These are phyloP conservation scores for Pardalotus punctatus DNA, from an alignment of 2,113 vertebrate species.

Conservation along the genomic window DNA sequence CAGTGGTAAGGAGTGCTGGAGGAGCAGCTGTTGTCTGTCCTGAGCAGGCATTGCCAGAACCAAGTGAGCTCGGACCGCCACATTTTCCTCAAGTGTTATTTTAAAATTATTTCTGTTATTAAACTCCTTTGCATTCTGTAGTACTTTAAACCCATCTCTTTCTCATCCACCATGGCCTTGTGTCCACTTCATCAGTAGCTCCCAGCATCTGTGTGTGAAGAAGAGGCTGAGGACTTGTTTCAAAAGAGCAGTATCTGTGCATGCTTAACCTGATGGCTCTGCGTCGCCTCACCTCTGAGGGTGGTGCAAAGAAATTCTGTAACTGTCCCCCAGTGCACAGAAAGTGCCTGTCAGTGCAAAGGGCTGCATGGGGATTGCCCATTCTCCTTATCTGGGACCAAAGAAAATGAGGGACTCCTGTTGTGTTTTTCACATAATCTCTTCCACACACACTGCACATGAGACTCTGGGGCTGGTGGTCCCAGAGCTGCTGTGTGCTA, in stretches of 20 bases:
- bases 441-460: neutral
- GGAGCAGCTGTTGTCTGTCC: neutral
- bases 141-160: neutral
- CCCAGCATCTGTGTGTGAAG: neutral
- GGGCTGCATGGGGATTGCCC: neutral
- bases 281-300: neutral
- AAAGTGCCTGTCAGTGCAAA: neutral
- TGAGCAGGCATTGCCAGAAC: neutral
- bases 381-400: neutral
- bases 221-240: neutral
- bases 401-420: accelerated
- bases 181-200: neutral
- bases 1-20: neutral
- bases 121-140: neutral
- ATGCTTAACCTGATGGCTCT: neutral
- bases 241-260: neutral
- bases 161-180: neutral
- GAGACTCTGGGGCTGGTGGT: neutral
- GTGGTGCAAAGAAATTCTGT: neutral
- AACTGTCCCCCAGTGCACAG: neutral
- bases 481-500: neutral
- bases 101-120: neutral
- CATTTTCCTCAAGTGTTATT: neutral
- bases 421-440: neutral
- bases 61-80: neutral